phyloP scores from a whole-genome alignment of 2,113 vertebrate genomes.

The Prochilodus magdalenae region DNA sequence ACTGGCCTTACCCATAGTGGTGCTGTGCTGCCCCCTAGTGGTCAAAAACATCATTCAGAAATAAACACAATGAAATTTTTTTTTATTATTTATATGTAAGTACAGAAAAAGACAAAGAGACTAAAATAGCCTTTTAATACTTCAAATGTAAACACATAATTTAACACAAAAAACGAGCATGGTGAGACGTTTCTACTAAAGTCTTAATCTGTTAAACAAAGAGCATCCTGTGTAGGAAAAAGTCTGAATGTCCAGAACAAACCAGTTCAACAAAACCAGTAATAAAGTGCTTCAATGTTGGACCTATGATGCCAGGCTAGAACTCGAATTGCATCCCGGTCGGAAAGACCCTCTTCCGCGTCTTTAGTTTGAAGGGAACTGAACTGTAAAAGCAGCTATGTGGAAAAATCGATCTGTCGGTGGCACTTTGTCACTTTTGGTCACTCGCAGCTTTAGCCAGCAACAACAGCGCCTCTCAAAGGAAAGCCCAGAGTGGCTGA shows the following conservation, averaged over 20 bases:
- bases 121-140: slow-evolving; percentile 78
- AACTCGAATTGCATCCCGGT: background rate
- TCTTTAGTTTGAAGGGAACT: no score
- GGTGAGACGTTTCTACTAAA: slow-evolving; percentile 80
- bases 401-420: slow-evolving; percentile 1
- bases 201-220: slow-evolving; percentile 57
- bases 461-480: background rate
- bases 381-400: slow-evolving; percentile 35
- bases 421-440: slow-evolving; percentile 49
- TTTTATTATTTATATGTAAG: slow-evolving; percentile 57
- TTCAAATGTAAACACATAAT: slow-evolving; percentile 82
- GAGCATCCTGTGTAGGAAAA: slow-evolving; percentile 20
- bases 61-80: background rate
- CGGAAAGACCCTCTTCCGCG: background rate
- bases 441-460: slow-evolving; percentile 32
- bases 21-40: background rate
- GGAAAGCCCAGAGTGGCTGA: background rate
- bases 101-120: slow-evolving; percentile 72
- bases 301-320: slow-evolving; percentile 65
- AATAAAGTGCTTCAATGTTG: slow-evolving; percentile 89
- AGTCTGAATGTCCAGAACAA: slow-evolving; percentile 77
- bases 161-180: slow-evolving; percentile 72
- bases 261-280: slow-evolving; percentile 76
- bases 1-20: no score
- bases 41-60: background rate